Evolutionary conservation across 1,140 invertebrate genomes (phyloP), one percentile per base, ranked within the genome.

Genomic region (Caerostris extrusa): DNA sequence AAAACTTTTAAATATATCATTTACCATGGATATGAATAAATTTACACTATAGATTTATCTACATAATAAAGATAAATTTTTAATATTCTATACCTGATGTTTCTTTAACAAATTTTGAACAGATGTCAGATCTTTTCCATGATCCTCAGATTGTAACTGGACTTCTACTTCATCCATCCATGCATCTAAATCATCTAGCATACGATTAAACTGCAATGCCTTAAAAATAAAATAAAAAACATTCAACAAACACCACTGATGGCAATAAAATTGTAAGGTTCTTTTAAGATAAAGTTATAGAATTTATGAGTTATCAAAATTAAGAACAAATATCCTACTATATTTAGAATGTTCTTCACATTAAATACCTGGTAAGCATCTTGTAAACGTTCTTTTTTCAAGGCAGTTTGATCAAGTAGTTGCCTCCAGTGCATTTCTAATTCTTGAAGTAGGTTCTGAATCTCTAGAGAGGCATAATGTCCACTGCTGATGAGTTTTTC

Each of bases 161-260:
- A 96, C 96, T 96, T 98, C 98, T 7, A 98, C 97, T 90, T 98
- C 98, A 94, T 98, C 98, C 96, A 99, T 97, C 98, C 98, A 99
- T 14, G 97, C 96, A 95, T 98, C 98, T 95, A 99, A 97, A 96
- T 99, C 98, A 95, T 99, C 98, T 10, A 99, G 95, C 4, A 97
- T 98, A 3, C 98, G 97, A 86, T 97, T 97, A 95, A 98, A 98
- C 55, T 98, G 96, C 1, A 98, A 95, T 0, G 98, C 98, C 95
- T 98, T 14, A n/a, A 67, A 67, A 67, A 67, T 67, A 14, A 67
- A 3, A 67, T 67, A 5, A 10, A 5, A 67, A 4, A 0, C n/a
- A 14, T 67, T 12, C 12, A 67, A 67, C n/a, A 3, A 67, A 5
- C 3, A 67, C 12, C 64, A 67, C 3, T 14, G 12, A 67, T 67